Conservation (phyloP, 1,140 invertebrate species). For the Sarcophaga bullata region DNA sequence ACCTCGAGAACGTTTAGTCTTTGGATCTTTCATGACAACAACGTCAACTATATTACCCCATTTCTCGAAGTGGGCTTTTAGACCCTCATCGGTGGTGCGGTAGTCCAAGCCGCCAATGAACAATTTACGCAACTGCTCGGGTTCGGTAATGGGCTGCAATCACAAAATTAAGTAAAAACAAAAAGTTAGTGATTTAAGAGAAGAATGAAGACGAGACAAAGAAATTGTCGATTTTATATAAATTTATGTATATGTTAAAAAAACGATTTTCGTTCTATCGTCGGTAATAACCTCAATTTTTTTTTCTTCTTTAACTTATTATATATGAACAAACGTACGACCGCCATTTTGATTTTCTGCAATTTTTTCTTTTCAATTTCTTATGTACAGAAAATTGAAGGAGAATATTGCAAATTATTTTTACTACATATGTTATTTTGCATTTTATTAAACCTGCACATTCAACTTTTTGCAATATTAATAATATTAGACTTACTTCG, state of each 20-base stretch:
- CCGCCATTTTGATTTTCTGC: conserved; percentile 41
- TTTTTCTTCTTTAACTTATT: not conserved
- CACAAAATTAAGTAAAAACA: no score
- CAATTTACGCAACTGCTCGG: conserved; percentile 94
- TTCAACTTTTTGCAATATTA: no score
- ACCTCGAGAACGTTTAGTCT: conserved; percentile 90
- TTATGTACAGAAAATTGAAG: no score
- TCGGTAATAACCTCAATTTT: not conserved
- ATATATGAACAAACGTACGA: not conserved
- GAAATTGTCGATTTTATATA: not conserved
- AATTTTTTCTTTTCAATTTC: no score
- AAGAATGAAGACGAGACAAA: no score
- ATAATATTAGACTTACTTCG: conserved; percentile 38
- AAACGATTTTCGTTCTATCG: no score
- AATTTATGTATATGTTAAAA: not conserved
- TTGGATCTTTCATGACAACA: conserved; percentile 98
- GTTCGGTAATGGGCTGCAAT: conserved; percentile 70
- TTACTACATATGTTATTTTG: no score
- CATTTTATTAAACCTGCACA: no score
- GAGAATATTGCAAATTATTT: no score
- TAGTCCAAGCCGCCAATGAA: conserved; percentile 98
- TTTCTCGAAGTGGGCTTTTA: conserved; percentile 95
- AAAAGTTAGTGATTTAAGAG: no score
- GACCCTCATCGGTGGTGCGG: conserved; percentile 92
- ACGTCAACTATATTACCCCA: conserved; percentile 98